These are phyloP conservation scores for Cladopsammia gracilis DNA, from an alignment of 64 coral and sea anemone species.

Conservation along the genomic window DNA sequence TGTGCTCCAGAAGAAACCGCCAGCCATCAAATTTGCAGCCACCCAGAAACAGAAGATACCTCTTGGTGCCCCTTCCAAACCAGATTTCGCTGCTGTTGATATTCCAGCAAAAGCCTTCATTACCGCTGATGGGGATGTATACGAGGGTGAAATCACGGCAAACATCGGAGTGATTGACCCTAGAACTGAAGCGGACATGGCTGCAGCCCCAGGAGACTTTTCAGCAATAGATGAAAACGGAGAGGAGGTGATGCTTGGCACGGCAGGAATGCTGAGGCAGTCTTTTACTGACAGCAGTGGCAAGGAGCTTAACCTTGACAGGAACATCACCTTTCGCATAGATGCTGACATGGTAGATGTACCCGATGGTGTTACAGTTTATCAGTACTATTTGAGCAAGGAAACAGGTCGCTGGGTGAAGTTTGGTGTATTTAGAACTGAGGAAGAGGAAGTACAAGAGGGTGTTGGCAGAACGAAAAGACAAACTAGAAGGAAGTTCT, in stretches of 20 bases:
- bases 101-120: constrained; percentile 48
- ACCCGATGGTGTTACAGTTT: not conserved
- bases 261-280: constrained; percentile 65
- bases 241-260: constrained; percentile 40
- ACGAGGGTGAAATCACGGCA: constrained; percentile 21
- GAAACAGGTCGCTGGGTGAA: constrained; percentile 71
- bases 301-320: constrained; percentile 36
- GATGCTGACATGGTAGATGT: constrained; percentile 55
- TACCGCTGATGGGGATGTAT: constrained; percentile 28
- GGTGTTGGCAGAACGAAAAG: constrained; percentile 24
- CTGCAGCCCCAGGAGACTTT: constrained; percentile 68
- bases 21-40: not conserved
- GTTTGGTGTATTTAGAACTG: constrained; percentile 13
- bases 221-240: constrained; percentile 40
- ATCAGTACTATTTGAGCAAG: constrained; percentile 53
- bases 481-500: constrained; percentile 37
- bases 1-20: constrained; percentile 3
- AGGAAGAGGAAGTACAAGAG: not conserved
- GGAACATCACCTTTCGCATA: constrained; percentile 28
- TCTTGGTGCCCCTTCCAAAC: constrained; percentile 31
- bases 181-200: constrained; percentile 46
- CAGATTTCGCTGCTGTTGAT: constrained; percentile 43
- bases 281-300: constrained; percentile 50
- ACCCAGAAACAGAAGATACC: constrained; percentile 4
- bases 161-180: constrained; percentile 61